A percentile compares a stretch with the other conserved stretches of the same genome.
Conservation (phyloP, 1,140 invertebrate species). For the Lasaia peninsularis region DNA sequence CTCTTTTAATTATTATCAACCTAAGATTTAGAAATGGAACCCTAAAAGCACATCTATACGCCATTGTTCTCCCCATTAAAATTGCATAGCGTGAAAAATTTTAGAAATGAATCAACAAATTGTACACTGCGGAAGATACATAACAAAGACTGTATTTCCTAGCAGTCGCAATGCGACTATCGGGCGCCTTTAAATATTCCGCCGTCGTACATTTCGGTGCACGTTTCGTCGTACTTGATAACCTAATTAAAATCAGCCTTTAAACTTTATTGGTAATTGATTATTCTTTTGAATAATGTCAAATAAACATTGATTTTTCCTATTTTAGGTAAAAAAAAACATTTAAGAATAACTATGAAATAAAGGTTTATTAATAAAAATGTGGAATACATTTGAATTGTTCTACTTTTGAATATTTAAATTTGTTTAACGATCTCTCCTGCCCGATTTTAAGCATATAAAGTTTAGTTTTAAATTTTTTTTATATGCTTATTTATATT, state of each 20-base stretch:
- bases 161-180: constrained; percentile 33
- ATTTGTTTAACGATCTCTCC: too few relatives aligned
- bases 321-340: too few relatives aligned
- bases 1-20: background rate
- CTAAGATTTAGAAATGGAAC: background rate
- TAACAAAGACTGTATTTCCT: constrained; percentile 33
- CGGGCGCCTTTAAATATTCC: constrained; percentile 23
- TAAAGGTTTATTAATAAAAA: too few relatives aligned
- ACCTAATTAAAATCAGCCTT: constrained; percentile 20
- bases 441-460: too few relatives aligned
- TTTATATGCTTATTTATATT: too few relatives aligned
- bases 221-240: constrained; percentile 12
- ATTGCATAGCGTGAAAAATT: constrained; percentile 18
- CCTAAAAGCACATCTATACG: background rate
- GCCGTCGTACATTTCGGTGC: constrained; percentile 14
- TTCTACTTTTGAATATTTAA: too few relatives aligned
- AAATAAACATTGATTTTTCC: too few relatives aligned
- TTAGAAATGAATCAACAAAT: constrained; percentile 27
- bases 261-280: constrained; percentile 1
- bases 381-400: too few relatives aligned
- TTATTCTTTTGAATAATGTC: background rate
- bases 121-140: constrained; percentile 31
- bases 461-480: too few relatives aligned
- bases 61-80: constrained; percentile 12
- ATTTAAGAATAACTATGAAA: too few relatives aligned